Evolutionary conservation across 1,140 invertebrate genomes (phyloP).

Genomic region (Drosophila navojoa): DNA sequence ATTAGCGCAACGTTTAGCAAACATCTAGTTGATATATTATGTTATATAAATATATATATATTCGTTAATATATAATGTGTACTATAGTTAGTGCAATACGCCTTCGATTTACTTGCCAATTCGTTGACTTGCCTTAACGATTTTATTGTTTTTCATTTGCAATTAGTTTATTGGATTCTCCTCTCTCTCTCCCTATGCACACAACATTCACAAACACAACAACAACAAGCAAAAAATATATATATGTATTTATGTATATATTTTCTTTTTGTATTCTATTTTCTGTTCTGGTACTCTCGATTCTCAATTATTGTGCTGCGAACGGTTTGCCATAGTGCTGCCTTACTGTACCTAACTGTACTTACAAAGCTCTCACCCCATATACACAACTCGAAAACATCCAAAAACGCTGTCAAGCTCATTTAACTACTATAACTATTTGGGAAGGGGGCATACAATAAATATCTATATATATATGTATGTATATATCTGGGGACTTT

Average conservation of each 20-base stretch:
- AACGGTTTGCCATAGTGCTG: slow-evolving; percentile 39
- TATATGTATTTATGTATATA: slow-evolving; percentile 43
- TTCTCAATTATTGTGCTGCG: slow-evolving; percentile 70
- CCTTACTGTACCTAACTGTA: slow-evolving; percentile 52
- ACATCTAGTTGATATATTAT: slow-evolving; percentile 40
- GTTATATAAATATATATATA: slow-evolving; percentile 32
- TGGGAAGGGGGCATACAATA: slow-evolving; percentile 4
- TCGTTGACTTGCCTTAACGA: slow-evolving; percentile 63
- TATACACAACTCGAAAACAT: slow-evolving; percentile 21
- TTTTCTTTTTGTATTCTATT: neutral
- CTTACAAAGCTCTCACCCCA: slow-evolving; percentile 70
- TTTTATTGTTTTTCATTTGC: slow-evolving; percentile 60
- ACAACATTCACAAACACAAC: slow-evolving; percentile 71
- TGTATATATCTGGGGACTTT: neutral
- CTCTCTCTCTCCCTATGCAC: slow-evolving; percentile 6
- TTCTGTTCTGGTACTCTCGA: slow-evolving; percentile 53
- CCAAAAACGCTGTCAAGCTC: slow-evolving; percentile 51
- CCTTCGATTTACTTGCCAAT: slow-evolving; percentile 32
- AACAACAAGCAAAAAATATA: slow-evolving; percentile 70
- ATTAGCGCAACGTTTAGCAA: slow-evolving; percentile 60
- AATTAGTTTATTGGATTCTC: slow-evolving; percentile 8
- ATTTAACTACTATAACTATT: slow-evolving; percentile 49
- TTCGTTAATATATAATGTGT: slow-evolving; percentile 24
- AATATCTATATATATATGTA: neutral
- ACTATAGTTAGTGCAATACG: slow-evolving; percentile 13